These are phyloP conservation scores for Tenthredo mesomela DNA, from an alignment of 2,888 invertebrate genomes.

Conservation along the genomic window DNA sequence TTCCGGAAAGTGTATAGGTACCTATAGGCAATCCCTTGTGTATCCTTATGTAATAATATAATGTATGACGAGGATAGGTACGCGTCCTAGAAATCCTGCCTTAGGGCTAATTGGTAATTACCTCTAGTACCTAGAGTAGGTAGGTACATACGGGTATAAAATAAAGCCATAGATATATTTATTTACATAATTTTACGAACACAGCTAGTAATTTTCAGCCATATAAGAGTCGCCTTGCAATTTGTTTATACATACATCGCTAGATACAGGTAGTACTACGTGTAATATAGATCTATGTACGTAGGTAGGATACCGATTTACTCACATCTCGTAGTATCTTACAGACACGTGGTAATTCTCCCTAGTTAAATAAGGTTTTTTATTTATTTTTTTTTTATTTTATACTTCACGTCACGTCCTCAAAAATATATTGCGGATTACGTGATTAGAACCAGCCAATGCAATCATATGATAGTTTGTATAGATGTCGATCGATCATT, in stretches of 20 bases:
- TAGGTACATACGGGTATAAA: not conserved
- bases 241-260: not conserved
- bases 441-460: no score
- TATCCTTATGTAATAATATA: not conserved
- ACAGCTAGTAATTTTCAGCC: constrained; percentile 5
- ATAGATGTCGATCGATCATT: no score
- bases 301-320: not conserved
- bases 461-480: no score
- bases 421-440: no score
- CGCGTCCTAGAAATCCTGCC: constrained; percentile 30
- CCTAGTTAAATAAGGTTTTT: not conserved
- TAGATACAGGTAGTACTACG: no score
- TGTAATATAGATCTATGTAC: not conserved
- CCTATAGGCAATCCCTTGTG: not conserved
- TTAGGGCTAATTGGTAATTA: constrained; percentile 37
- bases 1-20: not conserved
- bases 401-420: no score
- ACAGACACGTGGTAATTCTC: not conserved
- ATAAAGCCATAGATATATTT: constrained; percentile 9
- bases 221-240: not conserved
- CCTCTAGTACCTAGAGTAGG: not conserved
- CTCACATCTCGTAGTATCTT: not conserved
- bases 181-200: constrained; percentile 25
- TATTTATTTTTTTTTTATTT: no score
- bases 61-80: not conserved